phyloP scores from a whole-genome alignment of 2,797 vertebrate genomes.

The Ataeniobius toweri region DNA sequence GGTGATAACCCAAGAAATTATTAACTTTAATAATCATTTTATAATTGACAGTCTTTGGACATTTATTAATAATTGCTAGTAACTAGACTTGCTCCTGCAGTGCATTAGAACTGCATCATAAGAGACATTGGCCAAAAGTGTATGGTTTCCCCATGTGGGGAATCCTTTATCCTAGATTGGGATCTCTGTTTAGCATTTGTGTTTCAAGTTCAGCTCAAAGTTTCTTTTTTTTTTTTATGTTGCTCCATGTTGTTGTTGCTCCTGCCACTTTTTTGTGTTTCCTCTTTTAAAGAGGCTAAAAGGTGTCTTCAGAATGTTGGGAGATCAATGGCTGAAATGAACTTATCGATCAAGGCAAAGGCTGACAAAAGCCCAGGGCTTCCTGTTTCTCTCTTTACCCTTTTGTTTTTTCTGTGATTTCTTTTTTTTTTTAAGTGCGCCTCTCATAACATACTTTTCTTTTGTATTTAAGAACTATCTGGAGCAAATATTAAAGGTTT shows the following conservation, averaged over 20 bases:
- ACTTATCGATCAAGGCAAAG: not conserved
- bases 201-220: too few relatives aligned
- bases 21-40: too few relatives aligned
- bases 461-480: not conserved
- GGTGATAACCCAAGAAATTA: too few relatives aligned
- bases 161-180: not conserved
- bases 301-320: not conserved
- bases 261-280: not conserved
- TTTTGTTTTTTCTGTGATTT: not conserved
- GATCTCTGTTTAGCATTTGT: too few relatives aligned
- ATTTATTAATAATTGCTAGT: not conserved
- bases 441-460: not conserved
- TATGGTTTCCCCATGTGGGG: not conserved
- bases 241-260: not conserved
- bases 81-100: not conserved
- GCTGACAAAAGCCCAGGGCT: not conserved
- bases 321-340: slow-evolving; percentile 1
- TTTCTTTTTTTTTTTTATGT: too few relatives aligned
- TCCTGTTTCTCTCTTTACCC: not conserved
- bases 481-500: not conserved
- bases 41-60: too few relatives aligned
- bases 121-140: not conserved
- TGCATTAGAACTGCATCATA: too few relatives aligned
- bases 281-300: not conserved
- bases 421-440: not conserved